Evolutionary conservation across 2,113 vertebrate species (phyloP), one percentile per base, ranked within the genome.

Genomic region (Odocoileus virginianus): DNA sequence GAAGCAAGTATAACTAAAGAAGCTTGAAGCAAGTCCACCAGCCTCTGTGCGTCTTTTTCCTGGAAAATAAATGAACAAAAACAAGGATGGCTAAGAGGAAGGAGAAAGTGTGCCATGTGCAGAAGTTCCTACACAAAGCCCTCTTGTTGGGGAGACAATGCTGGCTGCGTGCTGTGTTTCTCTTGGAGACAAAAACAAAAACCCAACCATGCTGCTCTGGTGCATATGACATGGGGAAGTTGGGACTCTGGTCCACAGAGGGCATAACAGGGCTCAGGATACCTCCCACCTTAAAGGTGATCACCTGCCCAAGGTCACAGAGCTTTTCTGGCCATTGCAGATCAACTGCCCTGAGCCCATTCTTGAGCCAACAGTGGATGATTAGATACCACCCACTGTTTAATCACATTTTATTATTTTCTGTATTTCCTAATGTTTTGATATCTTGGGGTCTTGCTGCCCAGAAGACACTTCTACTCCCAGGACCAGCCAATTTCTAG

Each of bases 111-210:
- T 17, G 6, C 13, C 0, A 6, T 45, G 64, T n/a, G 10, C 23
- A n/a, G 33, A 52, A 11, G 83, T 15, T 85, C 87, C 21, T 21
- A 21, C 9, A 6, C 36, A 36, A 61, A 64, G 57, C 21, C 30
- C 17, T 13, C 21, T 9, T 28, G 16, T 4, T 91, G 7, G 8
- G 40, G 25, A 15, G 40, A 7, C 5, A 1, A 12, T 45, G 16
- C 64, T 21, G 40, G 16, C 27, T 45, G 28, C 87, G 33, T 0
- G 28, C 10, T 17, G 2, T 21, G n/a, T 84, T 55, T 54, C 43
- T 57, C 8, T 7, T 15, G 47, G 15, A 28, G 40, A 45, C 5
- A 0, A 1, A n/a, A 19, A 27, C 2, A 1, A 71, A 30, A 3
- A 83, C 60, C 36, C 36, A 50, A 1, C 25, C 57, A 7, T 3